Conservation (phyloP, 2,888 invertebrate genomes). For the Torymus texanus region DNA sequence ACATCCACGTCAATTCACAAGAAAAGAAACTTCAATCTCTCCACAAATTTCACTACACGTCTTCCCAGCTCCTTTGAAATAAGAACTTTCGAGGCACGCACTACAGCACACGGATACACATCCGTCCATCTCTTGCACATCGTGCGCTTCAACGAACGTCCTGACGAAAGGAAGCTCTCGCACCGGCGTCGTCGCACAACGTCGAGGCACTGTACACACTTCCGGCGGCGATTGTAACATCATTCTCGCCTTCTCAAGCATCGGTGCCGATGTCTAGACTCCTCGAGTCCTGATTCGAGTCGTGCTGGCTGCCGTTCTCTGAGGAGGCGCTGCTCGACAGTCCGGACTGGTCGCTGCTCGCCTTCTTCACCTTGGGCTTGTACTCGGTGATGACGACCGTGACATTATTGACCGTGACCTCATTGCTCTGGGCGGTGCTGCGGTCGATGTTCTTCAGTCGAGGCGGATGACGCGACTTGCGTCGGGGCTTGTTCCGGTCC, state of each 20-base stretch:
- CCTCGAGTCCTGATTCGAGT: slow-evolving; percentile 76
- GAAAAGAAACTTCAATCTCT: background rate
- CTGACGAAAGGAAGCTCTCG: slow-evolving; percentile 30
- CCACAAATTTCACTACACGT: slow-evolving; percentile 21
- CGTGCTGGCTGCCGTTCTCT: slow-evolving; percentile 76
- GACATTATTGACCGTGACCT: slow-evolving; percentile 97
- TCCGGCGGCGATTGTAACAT: background rate
- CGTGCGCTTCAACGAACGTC: slow-evolving; percentile 31
- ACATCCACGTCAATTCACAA: slow-evolving; percentile 3
- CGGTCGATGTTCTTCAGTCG: slow-evolving; percentile 94
- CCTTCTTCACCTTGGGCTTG: slow-evolving; percentile 82
- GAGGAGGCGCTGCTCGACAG: slow-evolving; percentile 76
- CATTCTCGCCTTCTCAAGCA: slow-evolving; percentile 64
- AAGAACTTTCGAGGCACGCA: slow-evolving; percentile 32
- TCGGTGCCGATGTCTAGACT: slow-evolving; percentile 76
- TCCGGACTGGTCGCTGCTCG: slow-evolving; percentile 74
- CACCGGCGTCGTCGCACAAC: background rate
- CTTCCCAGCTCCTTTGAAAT: slow-evolving; percentile 6
- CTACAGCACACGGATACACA: slow-evolving; percentile 1
- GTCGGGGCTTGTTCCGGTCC: slow-evolving; percentile 72
- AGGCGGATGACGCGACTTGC: slow-evolving; percentile 80
- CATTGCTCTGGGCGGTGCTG: slow-evolving; percentile 93
- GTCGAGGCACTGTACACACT: slow-evolving; percentile 29
- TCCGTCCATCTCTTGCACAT: slow-evolving; percentile 46
- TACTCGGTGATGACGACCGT: slow-evolving; percentile 98